Conservation (phyloP, 2,113 vertebrate genomes). For the Eupsittula cactorum region DNA sequence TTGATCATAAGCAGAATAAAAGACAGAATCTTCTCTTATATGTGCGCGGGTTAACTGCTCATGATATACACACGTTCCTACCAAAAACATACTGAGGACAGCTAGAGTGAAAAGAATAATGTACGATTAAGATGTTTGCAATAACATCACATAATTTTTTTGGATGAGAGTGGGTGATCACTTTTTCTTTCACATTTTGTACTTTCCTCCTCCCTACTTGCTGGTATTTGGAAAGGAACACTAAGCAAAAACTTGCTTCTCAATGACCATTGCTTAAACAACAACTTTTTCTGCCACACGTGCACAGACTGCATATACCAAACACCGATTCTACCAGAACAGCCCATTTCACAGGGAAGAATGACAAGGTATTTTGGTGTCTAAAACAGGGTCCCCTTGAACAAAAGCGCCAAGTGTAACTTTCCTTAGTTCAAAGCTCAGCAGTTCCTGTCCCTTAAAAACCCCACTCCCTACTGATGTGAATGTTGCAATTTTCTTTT, state of each 20-base stretch:
- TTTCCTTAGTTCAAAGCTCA: constrained; percentile 73
- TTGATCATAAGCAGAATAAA: not conserved
- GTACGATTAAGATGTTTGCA: not conserved
- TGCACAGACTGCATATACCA: not conserved
- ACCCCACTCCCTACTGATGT: constrained; percentile 50
- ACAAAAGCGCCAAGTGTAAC: constrained; percentile 65
- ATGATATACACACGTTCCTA: not conserved
- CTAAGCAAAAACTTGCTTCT: not conserved
- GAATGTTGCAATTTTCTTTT: constrained; percentile 73
- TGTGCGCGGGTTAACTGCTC: not conserved
- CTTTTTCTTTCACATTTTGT: not conserved
- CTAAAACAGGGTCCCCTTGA: constrained; percentile 43
- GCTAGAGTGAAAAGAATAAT: not conserved
- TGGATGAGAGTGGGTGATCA: fast-evolving
- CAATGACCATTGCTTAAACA: not conserved
- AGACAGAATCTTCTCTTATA: not conserved
- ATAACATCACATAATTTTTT: not conserved
- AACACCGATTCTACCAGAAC: not conserved
- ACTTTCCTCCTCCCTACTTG: not conserved
- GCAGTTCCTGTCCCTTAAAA: constrained; percentile 49
- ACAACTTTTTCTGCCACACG: not conserved
- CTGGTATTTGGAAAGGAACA: not conserved
- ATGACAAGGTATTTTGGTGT: constrained; percentile 34
- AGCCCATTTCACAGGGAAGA: constrained; percentile 27
- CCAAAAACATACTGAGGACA: not conserved